Conservation (phyloP, 2,113 vertebrate species). For the Misgurnus mizolepis region DNA sequence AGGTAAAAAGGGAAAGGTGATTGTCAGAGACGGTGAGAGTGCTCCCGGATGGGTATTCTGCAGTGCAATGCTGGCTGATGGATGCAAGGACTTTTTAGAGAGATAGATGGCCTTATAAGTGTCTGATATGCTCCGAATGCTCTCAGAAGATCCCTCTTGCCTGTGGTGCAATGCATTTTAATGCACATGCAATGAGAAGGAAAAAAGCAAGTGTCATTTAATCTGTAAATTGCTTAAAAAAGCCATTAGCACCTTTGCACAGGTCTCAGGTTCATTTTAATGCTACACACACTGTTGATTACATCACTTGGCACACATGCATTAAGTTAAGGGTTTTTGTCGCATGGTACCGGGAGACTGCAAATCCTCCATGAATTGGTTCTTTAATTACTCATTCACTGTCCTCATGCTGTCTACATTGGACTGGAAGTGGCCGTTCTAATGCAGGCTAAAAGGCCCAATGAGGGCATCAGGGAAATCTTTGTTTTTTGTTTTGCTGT, state of each 20-base stretch:
- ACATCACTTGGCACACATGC: background rate
- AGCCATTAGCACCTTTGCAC: background rate
- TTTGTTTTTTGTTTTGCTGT: constrained; percentile 51
- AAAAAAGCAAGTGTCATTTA: background rate
- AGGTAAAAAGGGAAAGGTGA: constrained; percentile 6
- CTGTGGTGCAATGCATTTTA: constrained; percentile 16
- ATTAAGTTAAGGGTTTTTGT: background rate
- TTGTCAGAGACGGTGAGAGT: constrained; percentile 29
- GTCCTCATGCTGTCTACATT: constrained; percentile 23
- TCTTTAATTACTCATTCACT: constrained; percentile 17
- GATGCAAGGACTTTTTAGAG: constrained; percentile 13
- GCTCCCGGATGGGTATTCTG: constrained; percentile 24
- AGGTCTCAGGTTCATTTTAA: background rate
- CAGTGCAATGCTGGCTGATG: constrained; percentile 17
- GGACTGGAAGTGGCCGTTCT: background rate
- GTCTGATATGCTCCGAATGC: constrained; percentile 20
- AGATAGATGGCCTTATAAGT: constrained; percentile 30
- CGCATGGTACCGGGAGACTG: constrained; percentile 10
- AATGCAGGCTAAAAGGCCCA: constrained; percentile 23
- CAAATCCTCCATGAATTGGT: constrained; percentile 7
- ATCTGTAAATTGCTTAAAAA: constrained; percentile 12
- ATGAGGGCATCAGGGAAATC: constrained; percentile 20
- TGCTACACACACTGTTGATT: background rate
- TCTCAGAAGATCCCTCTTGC: constrained; percentile 1
- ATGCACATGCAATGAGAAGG: constrained; percentile 17